A percentile compares a stretch with the other conserved stretches of the same genome.
Conservation (phyloP, 37 sponge, comb jelly and placozoan species). For the Diacarnus erythraeanus region DNA sequence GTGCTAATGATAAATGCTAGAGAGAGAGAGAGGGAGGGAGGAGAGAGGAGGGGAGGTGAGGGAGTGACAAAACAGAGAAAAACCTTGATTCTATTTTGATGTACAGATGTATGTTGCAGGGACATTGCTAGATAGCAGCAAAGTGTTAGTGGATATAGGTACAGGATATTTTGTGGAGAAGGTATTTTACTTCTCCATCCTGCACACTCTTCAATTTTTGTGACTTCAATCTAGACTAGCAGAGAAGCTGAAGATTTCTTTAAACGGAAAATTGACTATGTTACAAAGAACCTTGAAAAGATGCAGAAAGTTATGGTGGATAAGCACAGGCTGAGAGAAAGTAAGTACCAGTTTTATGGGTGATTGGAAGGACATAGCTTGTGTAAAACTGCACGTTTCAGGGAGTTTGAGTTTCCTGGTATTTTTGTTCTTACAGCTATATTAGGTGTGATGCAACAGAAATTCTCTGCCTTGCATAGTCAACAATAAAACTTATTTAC, state of each 20-base stretch:
- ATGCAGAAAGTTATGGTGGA: conserved; percentile 78
- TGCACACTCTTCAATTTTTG: neutral
- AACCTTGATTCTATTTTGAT: neutral
- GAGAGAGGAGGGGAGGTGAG: neutral
- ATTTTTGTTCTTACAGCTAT: neutral
- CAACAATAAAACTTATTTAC: too few relatives aligned
- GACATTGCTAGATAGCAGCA: conserved; percentile 51
- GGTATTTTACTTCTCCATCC: conserved; percentile 33
- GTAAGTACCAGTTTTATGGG: conserved; percentile 26
- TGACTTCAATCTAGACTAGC: conserved; percentile 36
- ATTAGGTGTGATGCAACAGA: conserved; percentile 21
- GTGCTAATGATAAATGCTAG: neutral
- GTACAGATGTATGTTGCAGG: conserved; percentile 96
- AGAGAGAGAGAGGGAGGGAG: too few relatives aligned
- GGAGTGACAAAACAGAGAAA: neutral
- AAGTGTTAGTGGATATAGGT: conserved; percentile 91
- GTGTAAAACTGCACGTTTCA: neutral
- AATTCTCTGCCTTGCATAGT: neutral
- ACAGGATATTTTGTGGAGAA: conserved; percentile 96
- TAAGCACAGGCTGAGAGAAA: conserved; percentile 84
- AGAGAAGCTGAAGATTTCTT: conserved; percentile 78
- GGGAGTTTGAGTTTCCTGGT: neutral
- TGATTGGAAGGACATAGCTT: neutral
- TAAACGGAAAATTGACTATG: conserved; percentile 77
- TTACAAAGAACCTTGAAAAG: conserved; percentile 83